A percentile compares a stretch with the other conserved stretches of the same genome.
Evolutionary conservation across 2,797 vertebrate species (phyloP).

Genomic region (Sebastes steindachneri): DNA sequence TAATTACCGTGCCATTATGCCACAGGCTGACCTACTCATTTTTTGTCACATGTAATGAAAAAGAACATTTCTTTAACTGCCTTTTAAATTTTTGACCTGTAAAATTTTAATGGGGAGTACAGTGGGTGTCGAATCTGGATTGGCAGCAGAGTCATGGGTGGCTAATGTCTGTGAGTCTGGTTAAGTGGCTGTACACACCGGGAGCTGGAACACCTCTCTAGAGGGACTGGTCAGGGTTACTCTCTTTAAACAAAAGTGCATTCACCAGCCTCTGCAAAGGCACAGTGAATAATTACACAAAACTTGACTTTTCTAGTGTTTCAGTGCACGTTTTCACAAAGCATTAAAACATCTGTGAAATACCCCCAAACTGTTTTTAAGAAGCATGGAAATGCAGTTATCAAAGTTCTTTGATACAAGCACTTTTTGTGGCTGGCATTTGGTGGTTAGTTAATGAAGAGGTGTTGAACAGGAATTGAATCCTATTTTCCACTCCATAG

Average conservation of each 20-base stretch:
- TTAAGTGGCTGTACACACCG: slow-evolving; percentile 90
- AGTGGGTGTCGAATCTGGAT: slow-evolving; percentile 90
- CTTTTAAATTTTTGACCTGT: slow-evolving; percentile 99
- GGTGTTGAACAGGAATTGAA: slow-evolving; percentile 84
- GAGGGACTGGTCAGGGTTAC: slow-evolving; percentile 81
- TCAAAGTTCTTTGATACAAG: slow-evolving; percentile 80
- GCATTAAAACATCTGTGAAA: slow-evolving; percentile 67
- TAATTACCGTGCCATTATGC: slow-evolving; percentile 95
- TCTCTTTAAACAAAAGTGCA: slow-evolving; percentile 76
- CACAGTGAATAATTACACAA: slow-evolving; percentile 69
- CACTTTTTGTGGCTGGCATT: slow-evolving; percentile 76
- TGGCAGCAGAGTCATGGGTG: slow-evolving; percentile 94
- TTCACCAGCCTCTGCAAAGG: slow-evolving; percentile 52
- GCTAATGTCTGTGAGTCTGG: slow-evolving; percentile 91
- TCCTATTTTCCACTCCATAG: slow-evolving; percentile 86
- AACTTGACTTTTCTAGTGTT: slow-evolving; percentile 72
- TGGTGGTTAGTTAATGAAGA: slow-evolving; percentile 85
- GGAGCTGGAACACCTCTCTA: slow-evolving; percentile 84
- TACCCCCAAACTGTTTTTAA: slow-evolving; percentile 69
- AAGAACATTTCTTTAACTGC: slow-evolving; percentile 96
- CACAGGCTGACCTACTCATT: slow-evolving; percentile 91
- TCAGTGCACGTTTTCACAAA: slow-evolving; percentile 53
- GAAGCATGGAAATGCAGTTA: slow-evolving; percentile 77
- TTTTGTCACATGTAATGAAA: slow-evolving; percentile 96
- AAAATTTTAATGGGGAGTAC: slow-evolving; percentile 99